Base-by-base conservation (phyloP, 2,113 vertebrate species). In the Camelus dromedarius region DNA sequence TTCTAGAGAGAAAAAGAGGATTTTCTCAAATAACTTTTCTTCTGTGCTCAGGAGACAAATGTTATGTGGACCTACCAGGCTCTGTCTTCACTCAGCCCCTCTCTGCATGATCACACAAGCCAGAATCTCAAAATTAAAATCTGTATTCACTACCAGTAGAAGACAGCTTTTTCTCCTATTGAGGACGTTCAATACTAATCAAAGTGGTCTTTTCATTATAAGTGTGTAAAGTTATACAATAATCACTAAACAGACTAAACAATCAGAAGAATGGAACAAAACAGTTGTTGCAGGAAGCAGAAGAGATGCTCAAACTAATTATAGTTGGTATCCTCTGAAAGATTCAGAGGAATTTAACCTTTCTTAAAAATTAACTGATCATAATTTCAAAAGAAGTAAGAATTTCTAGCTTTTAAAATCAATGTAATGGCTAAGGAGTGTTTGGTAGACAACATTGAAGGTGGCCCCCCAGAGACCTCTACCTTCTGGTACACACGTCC, bases 21-120 rank as follows among this genome's bases (percentile, higher is more conserved):
- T 38, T 93, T 93, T 93, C 77, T 89, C 73, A 95, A 89, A 87
- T 66, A 80, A 87, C n/a, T 89, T 95, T 81, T 48, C 14, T 13
- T 18, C 16, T 56, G 15, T 48, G 52, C 62, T 81, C 86, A 38
- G 62, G 38, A 89, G 87, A 70, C 28, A 95, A 96, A 83, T 35
- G 12, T 35, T 87, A 1, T n/a, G 19, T 90, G 69, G 16, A 58
- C 69, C 35, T 19, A 10, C 16, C 32, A 56, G 4, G 1, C 11
- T 82, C 24, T 24, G 62, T n/a, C 54, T 73, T 89, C 14, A 19
- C 38, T n/a, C 38, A 81, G 0, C 12, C 2, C 13, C 13, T 89
- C 52, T 87, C 81, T 88, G 64, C 54, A 82, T 8, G 50, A 85
- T 32, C 66, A 52, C 22, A 62, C 2, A 12, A 72, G 14, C 24